phyloP scores from a whole-genome alignment of 1,140 invertebrate genomes.

The Sminthurides bifidus region DNA sequence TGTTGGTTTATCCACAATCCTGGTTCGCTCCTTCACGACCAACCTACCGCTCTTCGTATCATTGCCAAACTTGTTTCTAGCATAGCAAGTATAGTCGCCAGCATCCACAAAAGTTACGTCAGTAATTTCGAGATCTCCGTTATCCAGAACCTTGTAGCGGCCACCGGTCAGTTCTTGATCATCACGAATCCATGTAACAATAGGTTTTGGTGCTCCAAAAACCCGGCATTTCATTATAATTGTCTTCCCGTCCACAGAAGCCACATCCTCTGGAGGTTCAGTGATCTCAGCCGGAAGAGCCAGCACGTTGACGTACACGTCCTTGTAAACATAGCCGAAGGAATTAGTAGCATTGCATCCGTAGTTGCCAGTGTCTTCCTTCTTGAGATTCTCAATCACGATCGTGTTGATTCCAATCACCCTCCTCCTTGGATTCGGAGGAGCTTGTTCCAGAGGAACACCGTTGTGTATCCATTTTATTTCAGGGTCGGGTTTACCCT shows the following conservation, averaged over 20 bases:
- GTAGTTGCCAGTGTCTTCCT: conserved; percentile 90
- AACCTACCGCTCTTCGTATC: conserved; percentile 61
- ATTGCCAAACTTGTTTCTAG: conserved; percentile 81
- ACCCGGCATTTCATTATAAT: conserved; percentile 78
- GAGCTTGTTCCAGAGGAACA: conserved; percentile 63
- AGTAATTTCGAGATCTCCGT: conserved; percentile 74
- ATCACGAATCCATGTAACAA: conserved; percentile 84
- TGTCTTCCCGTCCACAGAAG: conserved; percentile 69
- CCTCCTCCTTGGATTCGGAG: conserved; percentile 55
- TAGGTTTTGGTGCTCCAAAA: conserved; percentile 84
- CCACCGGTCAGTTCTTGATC: conserved; percentile 63
- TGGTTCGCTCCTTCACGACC: conserved; percentile 71
- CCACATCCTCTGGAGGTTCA: conserved; percentile 53
- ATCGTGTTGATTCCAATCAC: conserved; percentile 58
- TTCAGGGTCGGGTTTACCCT: conserved; percentile 73
- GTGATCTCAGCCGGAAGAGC: conserved; percentile 82
- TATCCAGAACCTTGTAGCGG: conserved; percentile 43
- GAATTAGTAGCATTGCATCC: conserved; percentile 89
- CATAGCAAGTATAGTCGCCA: conserved; percentile 81
- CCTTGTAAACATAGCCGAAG: conserved; percentile 95
- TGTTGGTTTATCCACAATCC: conserved; percentile 71
- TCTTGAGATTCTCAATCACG: conserved; percentile 65
- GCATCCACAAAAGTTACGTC: conserved; percentile 70
- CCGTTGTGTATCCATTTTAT: conserved; percentile 97
- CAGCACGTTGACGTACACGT: conserved; percentile 93